Base-by-base conservation (phyloP, 2,888 invertebrate genomes). In the Lasioglossum marginatum region DNA sequence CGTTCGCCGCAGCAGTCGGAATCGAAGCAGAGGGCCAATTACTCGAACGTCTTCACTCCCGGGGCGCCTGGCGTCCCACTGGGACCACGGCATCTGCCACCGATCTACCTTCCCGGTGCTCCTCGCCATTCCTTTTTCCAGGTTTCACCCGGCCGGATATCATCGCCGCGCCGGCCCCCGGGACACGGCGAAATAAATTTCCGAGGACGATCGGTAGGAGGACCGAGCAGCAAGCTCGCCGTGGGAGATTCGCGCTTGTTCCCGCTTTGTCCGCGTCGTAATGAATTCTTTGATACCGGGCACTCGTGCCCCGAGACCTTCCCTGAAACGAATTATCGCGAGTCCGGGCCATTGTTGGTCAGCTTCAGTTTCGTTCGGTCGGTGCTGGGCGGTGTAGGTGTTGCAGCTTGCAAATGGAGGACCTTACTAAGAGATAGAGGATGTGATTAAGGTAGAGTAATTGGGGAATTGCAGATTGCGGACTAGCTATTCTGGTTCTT, bases 31-130 rank as follows among this genome's bases (percentile, higher is more conserved):
- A 88, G 92, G 90, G 87, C 93, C 93, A 93, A 93, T 93, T 93
- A 93, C 92, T 93, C 89, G 88, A 91, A 93, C 92, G 92, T 93
- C 93, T 93, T 93, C 93, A 93, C 93, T 93, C 92, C 89, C 90
- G 90, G 92, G 90, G 92, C 91, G 92, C 92, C 92, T 90, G 92
- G 91, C 92, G 91, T 92, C 93, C 93, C 85, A 89, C 91, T 87
- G 91, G 75, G 91, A 81, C 80, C 87, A 45, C 77, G 89, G 87
- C 91, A 91, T 90, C 89, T 87, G 90, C 88, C 88, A 91, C 88
- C 86, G 89, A 91, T 88, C 90, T 84, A 77, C 80, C 85, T 74
- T 45, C 31, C 40, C 77, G 45, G 12, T 37, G 75, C 34, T 27
- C 72, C 70, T 43, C 80, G 71, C 37, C 68, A 2, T 75, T 63